phyloP scores from a whole-genome alignment of 2,888 invertebrate genomes.

The Coenonympha arcania region DNA sequence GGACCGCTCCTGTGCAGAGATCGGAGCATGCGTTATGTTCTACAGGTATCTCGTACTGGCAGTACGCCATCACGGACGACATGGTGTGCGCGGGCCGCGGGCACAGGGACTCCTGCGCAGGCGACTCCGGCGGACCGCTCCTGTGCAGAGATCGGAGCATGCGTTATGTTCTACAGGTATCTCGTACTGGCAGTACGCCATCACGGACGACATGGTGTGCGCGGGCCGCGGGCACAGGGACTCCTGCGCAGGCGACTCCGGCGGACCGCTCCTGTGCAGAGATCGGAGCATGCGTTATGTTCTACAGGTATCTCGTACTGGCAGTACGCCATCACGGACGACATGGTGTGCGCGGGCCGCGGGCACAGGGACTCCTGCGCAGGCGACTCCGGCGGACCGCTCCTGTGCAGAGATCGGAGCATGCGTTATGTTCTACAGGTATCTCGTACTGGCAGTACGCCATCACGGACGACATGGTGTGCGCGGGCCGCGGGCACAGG shows the following conservation, averaged over 20 bases:
- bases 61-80: slow-evolving; percentile 88
- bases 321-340: slow-evolving; percentile 87
- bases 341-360: slow-evolving; percentile 95
- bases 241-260: slow-evolving; percentile 91
- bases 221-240: slow-evolving; percentile 91
- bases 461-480: slow-evolving; percentile 93
- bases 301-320: slow-evolving; percentile 81
- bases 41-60: slow-evolving; percentile 83
- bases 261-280: slow-evolving; percentile 74
- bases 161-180: slow-evolving; percentile 77
- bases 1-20: slow-evolving; percentile 75
- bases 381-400: slow-evolving; percentile 81
- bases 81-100: slow-evolving; percentile 97
- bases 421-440: slow-evolving; percentile 78
- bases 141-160: slow-evolving; percentile 74
- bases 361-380: slow-evolving; percentile 93
- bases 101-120: slow-evolving; percentile 91
- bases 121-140: slow-evolving; percentile 80
- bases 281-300: slow-evolving; percentile 78
- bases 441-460: slow-evolving; percentile 89
- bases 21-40: slow-evolving; percentile 76
- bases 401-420: slow-evolving; percentile 73
- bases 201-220: slow-evolving; percentile 94
- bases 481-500: slow-evolving; percentile 89
- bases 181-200: slow-evolving; percentile 88